Base-by-base conservation (phyloP, 2,888 invertebrate species). In the Agrochola circellaris region DNA sequence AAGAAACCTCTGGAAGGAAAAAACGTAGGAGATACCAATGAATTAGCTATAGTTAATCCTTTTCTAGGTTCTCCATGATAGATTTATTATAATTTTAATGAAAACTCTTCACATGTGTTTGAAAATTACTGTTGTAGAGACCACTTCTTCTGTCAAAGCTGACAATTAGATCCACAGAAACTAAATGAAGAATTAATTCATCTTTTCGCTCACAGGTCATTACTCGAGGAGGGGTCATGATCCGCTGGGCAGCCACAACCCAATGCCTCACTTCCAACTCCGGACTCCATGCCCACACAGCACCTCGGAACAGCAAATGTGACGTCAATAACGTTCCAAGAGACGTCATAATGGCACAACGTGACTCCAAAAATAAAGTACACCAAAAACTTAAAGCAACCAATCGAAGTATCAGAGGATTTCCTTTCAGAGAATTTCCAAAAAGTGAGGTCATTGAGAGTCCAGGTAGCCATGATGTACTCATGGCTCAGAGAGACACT, bases 241-340 rank as follows among this genome's bases (percentile, higher is more conserved):
- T 95, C 89, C 94, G 96, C 1, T 97, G 96, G 97, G 96, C 96
- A 3, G 95, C 95, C 0, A 96, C 96, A 0, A 96, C 96, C 0
- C 97, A 97, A 83, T 97, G 97, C 65, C 96, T 96, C 0, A 87
- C 92, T 3, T 86, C 92, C 3, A 93, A 89, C 66, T 87, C 93
- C 1, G 88, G 89, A 0, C 92, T 92, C 72, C 92, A 93, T 77
- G 90, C 93, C 7, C 90, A 91, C 38, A 92, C 93, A 0, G 88
- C 93, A 0, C 83, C 92, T 0, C 90, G 94, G 64, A 90, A 94
- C 85, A 90, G 90, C 71, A 88, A 88, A 78, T 96, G 96, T 74
- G 79, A 87, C 64, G 83, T 84, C 54, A 77, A 85, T 48, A 70
- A 83, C 68, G 8, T 71, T n/a, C 76, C 64, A 58, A 62, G 67